Evolutionary conservation across 2,113 vertebrate genomes (phyloP), one percentile per base, ranked within the genome.

Genomic region (Cygnus buccinator): DNA sequence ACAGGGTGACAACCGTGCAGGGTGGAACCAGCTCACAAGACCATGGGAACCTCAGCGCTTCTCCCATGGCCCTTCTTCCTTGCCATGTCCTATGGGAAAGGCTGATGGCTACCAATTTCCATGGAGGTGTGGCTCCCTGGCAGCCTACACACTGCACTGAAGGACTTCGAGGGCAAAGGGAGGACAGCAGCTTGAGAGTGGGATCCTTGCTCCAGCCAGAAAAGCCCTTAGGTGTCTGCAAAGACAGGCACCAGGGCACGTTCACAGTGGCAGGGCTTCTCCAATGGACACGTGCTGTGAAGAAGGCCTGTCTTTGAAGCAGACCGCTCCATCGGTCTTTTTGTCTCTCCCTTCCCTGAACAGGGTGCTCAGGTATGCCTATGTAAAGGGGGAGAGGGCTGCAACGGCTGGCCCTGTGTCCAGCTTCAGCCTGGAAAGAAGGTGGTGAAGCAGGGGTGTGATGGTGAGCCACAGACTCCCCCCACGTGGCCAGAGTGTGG

Each of bases 321-420:
- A 33, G 14, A 18, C 13, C 35, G 14, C 29, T 59, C 39, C 22
- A 44, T 31, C 26, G 15, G 55, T 5, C 2, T 13, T 80, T 29
- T 66, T 31, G 20, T 52, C 14, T 39, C 26, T 61, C n/a, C 44
- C 17, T 41, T 8, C 18, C 20, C 46, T 10, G 33, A 63, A 18
- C 0, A 0, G 19, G 50, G 43, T 58, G 52, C 1, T 0, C 10
- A 5, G 67, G 8, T 16, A 11, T 10, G 10, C 6, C 25, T 55
- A 6, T 3, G 1, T 28, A 3, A 0, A 0, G 59, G 10, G 31
- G 14, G n/a, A 72, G 35, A 73, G 26, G 52, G 68, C 12, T 41
- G 35, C 12, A 41, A 26, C 37, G 25, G 61, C 37, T 28, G 39
- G 18, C 7, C 11, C 26, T n/a, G 7, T 13, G 22, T 70, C 41